Evolutionary conservation across 2,888 invertebrate genomes (phyloP), one percentile per base, ranked within the genome.

Genomic region (Alviniconcha strummeri): DNA sequence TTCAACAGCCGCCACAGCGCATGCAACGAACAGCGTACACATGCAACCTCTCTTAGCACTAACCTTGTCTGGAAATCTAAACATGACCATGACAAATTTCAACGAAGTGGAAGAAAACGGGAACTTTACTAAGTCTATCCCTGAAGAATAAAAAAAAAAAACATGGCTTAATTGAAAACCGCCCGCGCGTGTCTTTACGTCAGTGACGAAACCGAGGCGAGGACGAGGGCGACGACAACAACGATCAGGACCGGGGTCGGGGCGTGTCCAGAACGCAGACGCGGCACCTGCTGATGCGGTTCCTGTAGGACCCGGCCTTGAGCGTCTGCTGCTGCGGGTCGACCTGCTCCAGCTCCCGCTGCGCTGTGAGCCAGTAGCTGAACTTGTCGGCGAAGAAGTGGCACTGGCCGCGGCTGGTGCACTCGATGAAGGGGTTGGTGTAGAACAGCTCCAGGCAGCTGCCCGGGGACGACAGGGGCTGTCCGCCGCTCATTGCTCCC

Each of bases 341-440:
- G 77, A 78, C 56, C 60, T 81, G 52, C 56, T 80, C 72, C 17
- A 52, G 56, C n/a, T 85, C 81, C 1, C 80, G 67, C n/a, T 98
- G 96, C 52, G 97, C 97, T 69, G 98, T 97, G 92, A 99, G 95
- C 99, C 99, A 99, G 95, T 98, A 99, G 94, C 98, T 98, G 93
- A 97, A 96, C 94, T 98, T 97, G 93, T 99, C 98, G 88, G 98
- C 96, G 87, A 89, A 90, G 87, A 86, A 90, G 84, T 88, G 88
- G 80, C 91, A 91, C 84, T 88, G 86, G n/a, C 91, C 91, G 8
- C 89, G 86, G n/a, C 88, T 86, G 71, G 86, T 88, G 81, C 90
- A 90, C 83, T 90, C 90, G 52, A 94, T 93, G 85, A 94, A 94
- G 15, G 94, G 94, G 87, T 93, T 93, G n/a, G 91, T 90, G 17